Percentiles rank a stretch among this genome's conserved stretches.
Conservation (phyloP, 2,888 invertebrate genomes). For the Pterostichus madidus region DNA sequence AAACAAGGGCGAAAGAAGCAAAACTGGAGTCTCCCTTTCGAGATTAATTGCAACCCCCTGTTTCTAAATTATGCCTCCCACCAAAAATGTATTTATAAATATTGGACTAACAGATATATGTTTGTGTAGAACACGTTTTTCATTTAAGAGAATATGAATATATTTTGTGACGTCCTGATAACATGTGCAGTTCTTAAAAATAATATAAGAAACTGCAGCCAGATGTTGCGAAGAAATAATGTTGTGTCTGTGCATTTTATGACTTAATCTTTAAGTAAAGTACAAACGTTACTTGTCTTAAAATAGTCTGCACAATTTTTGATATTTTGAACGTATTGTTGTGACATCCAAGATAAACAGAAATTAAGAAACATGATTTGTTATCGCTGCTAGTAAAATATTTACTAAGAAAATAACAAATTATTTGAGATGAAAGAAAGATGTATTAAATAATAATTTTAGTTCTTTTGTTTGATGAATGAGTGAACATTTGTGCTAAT, state of each 20-base stretch:
- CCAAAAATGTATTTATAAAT: too few species aligned
- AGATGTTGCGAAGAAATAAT: slow-evolving; percentile 34
- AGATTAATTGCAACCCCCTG: too few species aligned
- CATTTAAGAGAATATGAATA: background rate
- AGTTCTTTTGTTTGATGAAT: slow-evolving; percentile 11
- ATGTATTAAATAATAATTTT: slow-evolving; percentile 5
- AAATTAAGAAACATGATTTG: slow-evolving; percentile 35
- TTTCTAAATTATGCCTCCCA: too few species aligned
- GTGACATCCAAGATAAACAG: slow-evolving; percentile 22
- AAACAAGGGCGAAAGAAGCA: too few species aligned
- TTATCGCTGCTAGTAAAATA: slow-evolving; percentile 19
- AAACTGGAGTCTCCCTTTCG: too few species aligned
- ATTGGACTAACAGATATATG: too few species aligned
- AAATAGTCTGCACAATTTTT: slow-evolving; percentile 24
- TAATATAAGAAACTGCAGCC: slow-evolving; percentile 23
- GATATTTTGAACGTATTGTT: slow-evolving; percentile 18
- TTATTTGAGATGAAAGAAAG: slow-evolving; percentile 29
- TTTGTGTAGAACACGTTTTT: too few species aligned
- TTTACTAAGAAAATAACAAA: slow-evolving; percentile 22
- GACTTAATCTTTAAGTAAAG: slow-evolving; percentile 23
- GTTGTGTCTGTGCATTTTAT: slow-evolving; percentile 36
- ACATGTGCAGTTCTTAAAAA: slow-evolving; percentile 12
- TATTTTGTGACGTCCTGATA: background rate
- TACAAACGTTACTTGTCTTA: slow-evolving; percentile 9
- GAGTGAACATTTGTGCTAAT: slow-evolving; percentile 4